Evolutionary conservation across 1,140 invertebrate species (phyloP).

Genomic region (Ostrea edulis): DNA sequence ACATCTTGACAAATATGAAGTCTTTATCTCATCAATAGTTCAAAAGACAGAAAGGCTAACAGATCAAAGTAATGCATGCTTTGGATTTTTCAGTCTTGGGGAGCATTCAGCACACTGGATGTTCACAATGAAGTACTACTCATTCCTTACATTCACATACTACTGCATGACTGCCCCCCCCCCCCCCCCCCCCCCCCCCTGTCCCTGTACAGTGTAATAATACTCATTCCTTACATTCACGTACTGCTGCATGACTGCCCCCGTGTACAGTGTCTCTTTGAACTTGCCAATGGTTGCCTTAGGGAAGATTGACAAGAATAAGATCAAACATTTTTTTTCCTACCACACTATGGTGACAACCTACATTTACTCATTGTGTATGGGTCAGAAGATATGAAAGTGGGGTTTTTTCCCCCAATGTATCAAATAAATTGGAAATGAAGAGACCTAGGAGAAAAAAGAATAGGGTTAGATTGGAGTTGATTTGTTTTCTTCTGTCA

Average conservation of each 20-base stretch:
- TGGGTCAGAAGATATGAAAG: background rate
- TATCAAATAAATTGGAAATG: constrained; percentile 18
- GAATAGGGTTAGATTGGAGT: constrained; percentile 4
- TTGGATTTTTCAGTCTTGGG: no score
- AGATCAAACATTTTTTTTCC: background rate
- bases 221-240: no score
- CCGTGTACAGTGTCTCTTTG: background rate
- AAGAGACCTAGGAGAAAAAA: background rate
- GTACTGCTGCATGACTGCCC: background rate
- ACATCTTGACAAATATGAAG: no score
- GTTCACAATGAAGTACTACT: no score
- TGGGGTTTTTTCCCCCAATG: background rate
- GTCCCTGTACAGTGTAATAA: no score
- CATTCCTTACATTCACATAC: background rate
- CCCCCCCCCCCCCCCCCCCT: no score
- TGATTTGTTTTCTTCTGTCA: constrained; percentile 7
- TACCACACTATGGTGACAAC: background rate
- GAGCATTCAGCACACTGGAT: no score
- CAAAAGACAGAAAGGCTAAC: no score
- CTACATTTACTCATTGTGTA: background rate
- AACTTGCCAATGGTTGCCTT: background rate
- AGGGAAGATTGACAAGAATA: background rate
- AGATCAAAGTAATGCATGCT: no score
- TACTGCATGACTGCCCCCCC: background rate
- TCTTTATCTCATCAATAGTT: no score